Conservation (phyloP, 2,888 invertebrate species). For the Apodemia duryi region DNA sequence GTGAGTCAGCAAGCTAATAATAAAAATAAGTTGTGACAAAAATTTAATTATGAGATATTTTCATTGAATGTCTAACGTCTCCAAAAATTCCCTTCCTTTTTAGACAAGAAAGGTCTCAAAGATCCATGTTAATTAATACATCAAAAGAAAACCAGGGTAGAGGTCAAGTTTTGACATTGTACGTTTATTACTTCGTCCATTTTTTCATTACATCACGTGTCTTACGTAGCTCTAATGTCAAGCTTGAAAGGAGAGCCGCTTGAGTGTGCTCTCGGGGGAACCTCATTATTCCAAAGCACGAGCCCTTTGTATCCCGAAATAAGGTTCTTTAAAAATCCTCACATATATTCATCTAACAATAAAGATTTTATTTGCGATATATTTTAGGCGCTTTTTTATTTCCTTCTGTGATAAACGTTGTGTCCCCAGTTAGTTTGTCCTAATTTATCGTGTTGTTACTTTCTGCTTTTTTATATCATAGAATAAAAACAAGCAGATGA, state of each 20-base stretch:
- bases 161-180: conserved; percentile 13
- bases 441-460: too few relatives aligned
- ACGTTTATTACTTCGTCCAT: conserved; percentile 12
- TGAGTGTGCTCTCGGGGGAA: conserved; percentile 56
- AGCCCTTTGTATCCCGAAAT: conserved; percentile 70
- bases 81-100: background rate
- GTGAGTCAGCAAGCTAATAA: too few relatives aligned
- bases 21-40: too few relatives aligned
- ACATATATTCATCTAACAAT: conserved; percentile 44
- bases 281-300: conserved; percentile 76
- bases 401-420: background rate
- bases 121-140: conserved; percentile 6
- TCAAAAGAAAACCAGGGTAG: conserved; percentile 8
- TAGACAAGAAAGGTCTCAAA: background rate
- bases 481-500: too few relatives aligned
- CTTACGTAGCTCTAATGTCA: conserved; percentile 52
- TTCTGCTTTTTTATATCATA: too few relatives aligned
- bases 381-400: background rate
- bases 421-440: too few relatives aligned
- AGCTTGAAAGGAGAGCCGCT: conserved; percentile 61
- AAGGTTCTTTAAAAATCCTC: conserved; percentile 74
- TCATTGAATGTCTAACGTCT: background rate
- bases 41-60: too few relatives aligned
- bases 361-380: conserved; percentile 23
- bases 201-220: conserved; percentile 25